A percentile compares a stretch with the other conserved stretches of the same genome.
These are phyloP conservation scores for Coregonus ussuriensis DNA, from an alignment of 2,797 vertebrate species.

Conservation along the genomic window DNA sequence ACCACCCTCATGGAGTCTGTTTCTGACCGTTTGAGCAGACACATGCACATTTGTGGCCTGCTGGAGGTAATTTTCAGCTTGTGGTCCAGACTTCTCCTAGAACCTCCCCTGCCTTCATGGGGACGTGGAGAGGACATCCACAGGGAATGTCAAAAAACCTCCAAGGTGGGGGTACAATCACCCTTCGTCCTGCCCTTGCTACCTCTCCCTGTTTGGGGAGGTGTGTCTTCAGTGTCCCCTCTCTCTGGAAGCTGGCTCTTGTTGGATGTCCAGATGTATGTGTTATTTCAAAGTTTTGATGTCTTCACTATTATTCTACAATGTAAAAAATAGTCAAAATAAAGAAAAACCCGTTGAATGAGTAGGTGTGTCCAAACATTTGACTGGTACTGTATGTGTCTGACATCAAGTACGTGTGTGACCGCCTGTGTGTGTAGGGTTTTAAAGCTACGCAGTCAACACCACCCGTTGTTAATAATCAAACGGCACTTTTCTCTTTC, in stretches of 20 bases:
- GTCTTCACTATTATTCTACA: too few relatives aligned
- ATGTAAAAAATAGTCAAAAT: too few relatives aligned
- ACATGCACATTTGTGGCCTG: too few relatives aligned
- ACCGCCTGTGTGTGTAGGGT: neutral
- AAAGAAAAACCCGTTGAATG: too few relatives aligned
- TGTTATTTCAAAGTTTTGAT: too few relatives aligned
- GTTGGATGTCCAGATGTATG: constrained; percentile 42
- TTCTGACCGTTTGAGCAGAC: too few relatives aligned
- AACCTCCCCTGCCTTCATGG: constrained; percentile 58
- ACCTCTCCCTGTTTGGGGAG: constrained; percentile 34
- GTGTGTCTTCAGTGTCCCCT: constrained; percentile 44
- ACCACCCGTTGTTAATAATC: constrained; percentile 27
- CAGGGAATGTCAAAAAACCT: constrained; percentile 21
- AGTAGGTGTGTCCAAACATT: too few relatives aligned
- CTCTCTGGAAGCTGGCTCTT: constrained; percentile 43
- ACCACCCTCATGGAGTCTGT: too few relatives aligned
- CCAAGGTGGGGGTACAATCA: constrained; percentile 48
- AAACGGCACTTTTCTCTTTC: constrained; percentile 23
- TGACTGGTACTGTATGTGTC: too few relatives aligned
- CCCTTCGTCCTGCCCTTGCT: constrained; percentile 71
- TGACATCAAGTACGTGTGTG: neutral
- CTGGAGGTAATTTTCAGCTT: constrained; percentile 22
- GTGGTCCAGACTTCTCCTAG: constrained; percentile 44
- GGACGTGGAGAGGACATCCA: constrained; percentile 60
- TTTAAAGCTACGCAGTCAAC: neutral